A percentile compares a stretch with the other conserved stretches of the same genome.
Conservation (phyloP, 1,140 invertebrate species). For the Saccostrea glomerata region DNA sequence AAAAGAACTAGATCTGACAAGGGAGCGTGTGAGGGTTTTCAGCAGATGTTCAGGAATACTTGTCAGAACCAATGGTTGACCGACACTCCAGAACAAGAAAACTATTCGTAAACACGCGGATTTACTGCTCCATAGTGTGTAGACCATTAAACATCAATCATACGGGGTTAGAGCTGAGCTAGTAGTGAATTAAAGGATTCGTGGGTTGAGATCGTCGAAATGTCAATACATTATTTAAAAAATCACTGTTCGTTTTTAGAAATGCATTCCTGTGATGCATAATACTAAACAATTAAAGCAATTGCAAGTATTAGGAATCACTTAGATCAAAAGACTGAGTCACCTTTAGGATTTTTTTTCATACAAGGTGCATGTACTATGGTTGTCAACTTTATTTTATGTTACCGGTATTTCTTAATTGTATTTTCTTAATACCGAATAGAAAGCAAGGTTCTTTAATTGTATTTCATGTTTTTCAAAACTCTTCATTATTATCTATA, state of each 20-base stretch:
- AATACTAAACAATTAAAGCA: too few species aligned
- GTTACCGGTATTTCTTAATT: too few species aligned
- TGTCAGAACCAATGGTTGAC: background rate
- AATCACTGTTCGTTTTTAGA: background rate
- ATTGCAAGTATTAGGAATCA: too few species aligned
- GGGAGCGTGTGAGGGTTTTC: background rate
- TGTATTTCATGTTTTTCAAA: too few species aligned
- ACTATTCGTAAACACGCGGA: slow-evolving; percentile 25
- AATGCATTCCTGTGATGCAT: too few species aligned
- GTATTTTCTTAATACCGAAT: too few species aligned
- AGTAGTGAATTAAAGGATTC: slow-evolving; percentile 31
- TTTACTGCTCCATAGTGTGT: slow-evolving; percentile 10
- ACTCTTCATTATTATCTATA: too few species aligned
- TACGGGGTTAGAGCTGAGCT: background rate
- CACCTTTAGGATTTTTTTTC: too few species aligned
- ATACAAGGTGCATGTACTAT: too few species aligned
- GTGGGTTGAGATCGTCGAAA: slow-evolving; percentile 23
- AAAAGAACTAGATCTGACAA: slow-evolving; percentile 11
- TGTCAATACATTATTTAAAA: slow-evolving; percentile 24
- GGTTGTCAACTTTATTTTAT: too few species aligned
- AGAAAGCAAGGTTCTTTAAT: too few species aligned
- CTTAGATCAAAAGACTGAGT: too few species aligned
- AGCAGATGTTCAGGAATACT: slow-evolving; percentile 19
- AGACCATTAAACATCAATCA: slow-evolving; percentile 34
- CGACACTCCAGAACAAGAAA: background rate